Base-by-base conservation (phyloP, 2,797 vertebrate genomes). In the Cossypha dichroa region DNA sequence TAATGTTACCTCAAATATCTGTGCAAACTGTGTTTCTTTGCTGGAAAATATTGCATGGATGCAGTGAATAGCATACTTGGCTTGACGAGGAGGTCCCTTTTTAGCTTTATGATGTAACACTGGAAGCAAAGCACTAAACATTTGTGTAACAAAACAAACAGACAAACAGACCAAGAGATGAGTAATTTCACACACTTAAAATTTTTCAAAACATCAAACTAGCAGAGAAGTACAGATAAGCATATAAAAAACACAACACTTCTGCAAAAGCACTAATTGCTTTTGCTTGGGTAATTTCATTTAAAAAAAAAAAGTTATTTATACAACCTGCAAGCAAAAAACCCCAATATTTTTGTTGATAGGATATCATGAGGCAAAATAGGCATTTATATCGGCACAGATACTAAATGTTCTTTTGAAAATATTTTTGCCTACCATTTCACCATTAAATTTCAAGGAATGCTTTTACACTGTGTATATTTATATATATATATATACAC, bases 31-130 rank as follows among this genome's bases (percentile, higher is more conserved):
- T 0, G 99, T 99, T 98, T 99, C 99, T 97, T 99, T 99, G 98
- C 99, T 99, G 97, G 98, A 98, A 98, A 99, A 99, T 98, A 99
- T 99, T 85, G 99, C 98, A 88, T 99, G 99, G 93, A 99, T 99
- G 96, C 99, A 99, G 96, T 99, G 99, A 97, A 99, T 99, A 91
- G 99, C 99, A 54, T 99, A 99, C 96, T 99, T 99, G 96, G 99
- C 99, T 97, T 99, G 99, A 62, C 99, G 99, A 73, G 98, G 99
- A 7, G 99, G 99, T 70, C 99, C 99, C 95, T 99, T 98, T 97
- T 99, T 99, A 80, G 99, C 99, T 98, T 99, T 99, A 91, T 99
- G 98, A 97, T 99, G 99, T 93, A 99, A 98, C 93, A 99, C 99
- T 33, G 99, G 99, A 98, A 99, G 98, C 97, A 99, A 96, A 92